phyloP scores from a whole-genome alignment of 2,888 invertebrate species.

The Pomacea canaliculata region DNA sequence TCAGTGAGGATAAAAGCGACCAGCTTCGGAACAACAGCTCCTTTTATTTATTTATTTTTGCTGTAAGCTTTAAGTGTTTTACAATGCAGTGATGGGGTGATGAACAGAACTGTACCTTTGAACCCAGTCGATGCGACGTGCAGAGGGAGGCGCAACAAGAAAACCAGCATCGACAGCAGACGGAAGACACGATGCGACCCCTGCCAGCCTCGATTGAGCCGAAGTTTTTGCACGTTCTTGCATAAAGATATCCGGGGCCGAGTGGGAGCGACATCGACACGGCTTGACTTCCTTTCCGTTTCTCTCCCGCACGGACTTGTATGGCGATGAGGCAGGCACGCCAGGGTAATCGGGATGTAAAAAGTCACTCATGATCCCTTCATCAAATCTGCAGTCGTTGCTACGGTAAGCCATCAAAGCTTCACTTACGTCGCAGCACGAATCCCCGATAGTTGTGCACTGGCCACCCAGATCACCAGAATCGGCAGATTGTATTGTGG shows the following conservation, averaged over 20 bases:
- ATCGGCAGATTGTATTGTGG: conserved; percentile 9
- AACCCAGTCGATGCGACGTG: not conserved
- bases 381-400: conserved; percentile 4
- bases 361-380: no score
- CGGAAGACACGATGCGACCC: not conserved
- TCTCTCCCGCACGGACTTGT: conserved; percentile 1
- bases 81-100: no score
- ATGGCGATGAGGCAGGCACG: no score
- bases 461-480: not conserved
- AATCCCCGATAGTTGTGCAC: no score
- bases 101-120: conserved; percentile 7
- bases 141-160: not conserved
- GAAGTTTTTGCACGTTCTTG: conserved; percentile 14
- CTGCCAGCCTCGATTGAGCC: not conserved
- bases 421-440: conserved; percentile 17
- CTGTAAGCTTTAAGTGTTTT: no score
- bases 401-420: conserved; percentile 12
- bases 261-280: conserved; percentile 19
- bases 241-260: conserved; percentile 13
- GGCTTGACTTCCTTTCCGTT: conserved; percentile 3
- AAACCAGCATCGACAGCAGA: conserved; percentile 8
- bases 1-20: no score
- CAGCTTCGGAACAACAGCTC: no score
- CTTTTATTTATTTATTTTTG: no score
- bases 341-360: no score